Conservation (phyloP, 2,797 vertebrate species). For the Pelobates cultripes region DNA sequence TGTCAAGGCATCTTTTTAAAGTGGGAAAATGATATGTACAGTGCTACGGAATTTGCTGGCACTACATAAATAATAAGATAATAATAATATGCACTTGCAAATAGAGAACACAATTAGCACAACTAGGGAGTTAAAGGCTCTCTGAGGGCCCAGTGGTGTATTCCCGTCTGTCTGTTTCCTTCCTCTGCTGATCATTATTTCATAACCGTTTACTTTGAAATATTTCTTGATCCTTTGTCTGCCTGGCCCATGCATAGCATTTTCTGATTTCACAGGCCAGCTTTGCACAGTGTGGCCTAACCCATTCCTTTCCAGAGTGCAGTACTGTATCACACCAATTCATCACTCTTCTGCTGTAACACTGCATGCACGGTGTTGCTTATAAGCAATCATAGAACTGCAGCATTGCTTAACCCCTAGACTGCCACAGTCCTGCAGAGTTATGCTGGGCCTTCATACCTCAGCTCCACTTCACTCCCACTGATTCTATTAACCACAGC, state of each 20-base stretch:
- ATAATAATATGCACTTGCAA: too few relatives aligned
- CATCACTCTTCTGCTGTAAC: neutral
- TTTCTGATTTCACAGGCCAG: neutral
- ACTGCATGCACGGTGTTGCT: neutral
- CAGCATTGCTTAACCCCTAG: neutral
- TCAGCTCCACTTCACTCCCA: neutral
- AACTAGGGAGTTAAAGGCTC: too few relatives aligned
- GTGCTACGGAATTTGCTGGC: too few relatives aligned
- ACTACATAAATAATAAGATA: too few relatives aligned
- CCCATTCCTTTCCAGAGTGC: neutral
- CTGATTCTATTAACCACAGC: too few relatives aligned
- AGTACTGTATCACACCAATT: neutral
- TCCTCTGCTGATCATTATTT: too few relatives aligned
- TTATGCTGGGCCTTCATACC: neutral
- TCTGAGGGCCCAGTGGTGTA: too few relatives aligned
- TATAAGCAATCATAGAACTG: neutral
- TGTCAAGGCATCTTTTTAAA: neutral
- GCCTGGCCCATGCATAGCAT: neutral
- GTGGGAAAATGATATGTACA: too few relatives aligned
- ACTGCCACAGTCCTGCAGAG: neutral
- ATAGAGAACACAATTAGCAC: too few relatives aligned
- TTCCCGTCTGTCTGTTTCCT: too few relatives aligned
- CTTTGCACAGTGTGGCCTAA: neutral
- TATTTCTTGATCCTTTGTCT: too few relatives aligned
- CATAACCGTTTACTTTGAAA: too few relatives aligned